Evolutionary conservation across 2,113 vertebrate genomes (phyloP).

Genomic region (Ammodytes dubius): DNA sequence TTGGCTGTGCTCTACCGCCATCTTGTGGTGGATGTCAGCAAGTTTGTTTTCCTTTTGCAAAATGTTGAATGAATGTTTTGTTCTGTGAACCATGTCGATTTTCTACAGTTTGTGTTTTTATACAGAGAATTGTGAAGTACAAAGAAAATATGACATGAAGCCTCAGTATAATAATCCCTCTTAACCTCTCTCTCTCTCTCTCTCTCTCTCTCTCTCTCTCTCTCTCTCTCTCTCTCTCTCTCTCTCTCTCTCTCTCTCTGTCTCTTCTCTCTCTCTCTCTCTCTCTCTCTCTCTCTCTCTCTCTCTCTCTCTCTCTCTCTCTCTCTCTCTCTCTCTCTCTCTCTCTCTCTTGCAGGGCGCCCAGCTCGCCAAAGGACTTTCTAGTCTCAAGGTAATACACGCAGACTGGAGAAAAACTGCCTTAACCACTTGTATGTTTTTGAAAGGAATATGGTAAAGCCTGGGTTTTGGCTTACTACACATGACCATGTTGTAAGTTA

Average conservation of each 20-base stretch:
- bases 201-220: neutral
- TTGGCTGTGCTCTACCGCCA: conserved; percentile 21
- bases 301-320: neutral
- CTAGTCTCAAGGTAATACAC: conserved; percentile 93
- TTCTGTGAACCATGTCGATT: neutral
- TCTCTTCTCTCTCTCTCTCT: neutral
- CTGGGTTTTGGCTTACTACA: neutral
- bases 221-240: neutral
- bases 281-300: neutral
- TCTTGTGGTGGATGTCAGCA: conserved; percentile 13
- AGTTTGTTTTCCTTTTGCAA: neutral
- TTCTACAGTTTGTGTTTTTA: neutral
- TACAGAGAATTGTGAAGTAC: neutral
- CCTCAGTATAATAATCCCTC: neutral
- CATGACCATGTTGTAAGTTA: neutral
- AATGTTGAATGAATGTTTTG: neutral
- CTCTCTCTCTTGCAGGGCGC: conserved; percentile 87
- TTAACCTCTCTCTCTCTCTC: neutral
- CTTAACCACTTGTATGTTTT: neutral
- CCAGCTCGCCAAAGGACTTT: conserved; percentile 97
- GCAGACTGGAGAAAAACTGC: neutral
- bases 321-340: neutral
- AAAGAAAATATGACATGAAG: neutral
- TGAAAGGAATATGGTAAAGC: neutral
- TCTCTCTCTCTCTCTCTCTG: neutral